A percentile compares a stretch with the other conserved stretches of the same genome.
Evolutionary conservation across 2,113 vertebrate genomes (phyloP).

Genomic region (Amazona guildingii): DNA sequence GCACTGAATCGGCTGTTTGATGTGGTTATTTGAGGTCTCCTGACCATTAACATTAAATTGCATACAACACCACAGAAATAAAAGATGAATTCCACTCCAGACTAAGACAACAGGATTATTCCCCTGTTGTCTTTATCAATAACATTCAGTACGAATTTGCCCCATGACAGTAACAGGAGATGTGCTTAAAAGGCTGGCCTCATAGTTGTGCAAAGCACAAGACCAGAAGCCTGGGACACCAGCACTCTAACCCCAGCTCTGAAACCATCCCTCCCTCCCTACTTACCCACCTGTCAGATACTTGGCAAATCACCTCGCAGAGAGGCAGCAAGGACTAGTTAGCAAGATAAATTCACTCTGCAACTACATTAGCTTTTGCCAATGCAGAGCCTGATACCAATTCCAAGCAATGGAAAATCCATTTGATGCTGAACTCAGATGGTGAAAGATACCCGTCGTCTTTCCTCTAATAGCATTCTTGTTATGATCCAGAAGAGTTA

Average conservation of each 20-base stretch:
- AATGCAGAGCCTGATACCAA: not conserved
- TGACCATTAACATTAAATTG: not conserved
- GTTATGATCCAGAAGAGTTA: not conserved
- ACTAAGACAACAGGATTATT: not conserved
- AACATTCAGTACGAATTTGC: not conserved
- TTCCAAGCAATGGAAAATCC: constrained; percentile 15
- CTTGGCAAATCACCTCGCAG: constrained; percentile 16
- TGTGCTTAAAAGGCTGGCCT: not conserved
- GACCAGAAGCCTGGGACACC: not conserved
- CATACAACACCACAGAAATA: not conserved
- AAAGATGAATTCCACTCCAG: not conserved
- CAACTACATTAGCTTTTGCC: not conserved
- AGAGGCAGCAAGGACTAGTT: constrained; percentile 25
- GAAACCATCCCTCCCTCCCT: not conserved
- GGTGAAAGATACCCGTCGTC: not conserved
- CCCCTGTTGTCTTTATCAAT: not conserved
- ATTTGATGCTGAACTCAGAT: not conserved
- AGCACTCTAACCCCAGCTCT: not conserved
- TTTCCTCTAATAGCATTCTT: not conserved
- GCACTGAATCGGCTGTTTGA: not conserved
- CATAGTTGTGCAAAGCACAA: not conserved
- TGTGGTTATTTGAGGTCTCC: constrained; percentile 4
- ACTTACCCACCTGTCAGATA: constrained; percentile 21
- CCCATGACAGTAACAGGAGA: not conserved
- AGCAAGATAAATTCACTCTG: not conserved